These are phyloP conservation scores for Aproaerema taeniolella DNA, from an alignment of 2,888 invertebrate genomes.

Conservation along the genomic window DNA sequence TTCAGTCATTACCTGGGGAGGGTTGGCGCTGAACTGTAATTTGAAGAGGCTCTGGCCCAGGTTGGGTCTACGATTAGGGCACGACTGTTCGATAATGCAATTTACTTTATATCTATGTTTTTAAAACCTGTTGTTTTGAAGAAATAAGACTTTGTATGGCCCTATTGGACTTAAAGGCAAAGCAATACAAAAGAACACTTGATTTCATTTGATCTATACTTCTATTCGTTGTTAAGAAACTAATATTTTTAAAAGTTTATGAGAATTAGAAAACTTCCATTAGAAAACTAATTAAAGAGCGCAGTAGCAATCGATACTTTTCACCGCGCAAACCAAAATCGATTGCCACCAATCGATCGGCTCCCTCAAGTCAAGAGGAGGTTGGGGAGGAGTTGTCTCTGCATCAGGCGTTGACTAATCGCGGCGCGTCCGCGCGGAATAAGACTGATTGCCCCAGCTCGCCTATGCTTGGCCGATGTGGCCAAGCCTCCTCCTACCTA, in stretches of 20 bases:
- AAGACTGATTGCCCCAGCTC: slow-evolving; percentile 72
- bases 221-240: no score
- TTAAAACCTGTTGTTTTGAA: no score
- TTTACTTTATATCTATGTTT: no score
- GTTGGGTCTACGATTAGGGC: slow-evolving; percentile 34
- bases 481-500: slow-evolving; percentile 59
- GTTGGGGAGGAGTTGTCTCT: slow-evolving; percentile 69
- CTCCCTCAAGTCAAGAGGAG: slow-evolving; percentile 45
- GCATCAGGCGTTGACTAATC: slow-evolving; percentile 75
- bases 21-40: slow-evolving; percentile 38
- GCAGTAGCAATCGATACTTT: slow-evolving; percentile 50
- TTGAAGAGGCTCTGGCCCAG: slow-evolving; percentile 34
- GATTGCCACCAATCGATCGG: slow-evolving; percentile 69
- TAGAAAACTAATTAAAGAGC: slow-evolving; percentile 30
- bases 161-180: no score
- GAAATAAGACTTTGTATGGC: no score
- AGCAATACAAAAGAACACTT: no score
- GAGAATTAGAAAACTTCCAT: slow-evolving; percentile 6
- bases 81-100: slow-evolving; percentile 38
- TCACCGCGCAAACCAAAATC: slow-evolving; percentile 54
- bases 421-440: slow-evolving; percentile 75
- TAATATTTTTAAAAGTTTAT: no score
- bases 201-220: no score
- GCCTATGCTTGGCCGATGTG: slow-evolving; percentile 69
- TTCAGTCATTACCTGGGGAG: slow-evolving; percentile 24